phyloP scores from a whole-genome alignment of 2,888 invertebrate species.

The Colostygia pectinataria region DNA sequence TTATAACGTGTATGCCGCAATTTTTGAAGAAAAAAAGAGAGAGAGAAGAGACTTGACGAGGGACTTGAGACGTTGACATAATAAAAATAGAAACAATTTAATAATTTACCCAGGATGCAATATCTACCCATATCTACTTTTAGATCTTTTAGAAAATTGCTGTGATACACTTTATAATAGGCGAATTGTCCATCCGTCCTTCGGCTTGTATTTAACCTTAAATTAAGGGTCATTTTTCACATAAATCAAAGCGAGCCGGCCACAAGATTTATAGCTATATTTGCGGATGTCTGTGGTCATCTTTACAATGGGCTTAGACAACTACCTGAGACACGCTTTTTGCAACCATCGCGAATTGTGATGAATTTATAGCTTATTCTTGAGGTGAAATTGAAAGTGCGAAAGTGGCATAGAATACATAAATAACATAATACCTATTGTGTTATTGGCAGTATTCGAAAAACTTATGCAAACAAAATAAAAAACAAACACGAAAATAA shows the following conservation, averaged over 20 bases:
- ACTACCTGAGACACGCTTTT: constrained; percentile 58
- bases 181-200: constrained; percentile 57
- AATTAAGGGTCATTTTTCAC: constrained; percentile 83
- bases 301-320: constrained; percentile 54
- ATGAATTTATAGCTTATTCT: constrained; percentile 61
- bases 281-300: constrained; percentile 60
- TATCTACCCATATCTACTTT: not conserved
- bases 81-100: too few relatives aligned
- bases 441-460: too few relatives aligned
- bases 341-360: constrained; percentile 49
- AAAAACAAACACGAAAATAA: not conserved
- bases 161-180: constrained; percentile 55
- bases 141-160: constrained; percentile 40
- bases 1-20: too few relatives aligned
- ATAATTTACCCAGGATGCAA: too few relatives aligned
- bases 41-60: too few relatives aligned
- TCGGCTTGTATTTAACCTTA: constrained; percentile 68
- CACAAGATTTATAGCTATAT: constrained; percentile 74
- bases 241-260: constrained; percentile 80
- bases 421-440: constrained; percentile 3
- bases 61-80: too few relatives aligned
- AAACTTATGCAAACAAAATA: not conserved
- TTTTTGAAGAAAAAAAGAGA: too few relatives aligned
- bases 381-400: constrained; percentile 61
- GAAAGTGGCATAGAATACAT: constrained; percentile 29